Conservation (phyloP, 2,888 invertebrate genomes). For the Andrena haemorrhoa region DNA sequence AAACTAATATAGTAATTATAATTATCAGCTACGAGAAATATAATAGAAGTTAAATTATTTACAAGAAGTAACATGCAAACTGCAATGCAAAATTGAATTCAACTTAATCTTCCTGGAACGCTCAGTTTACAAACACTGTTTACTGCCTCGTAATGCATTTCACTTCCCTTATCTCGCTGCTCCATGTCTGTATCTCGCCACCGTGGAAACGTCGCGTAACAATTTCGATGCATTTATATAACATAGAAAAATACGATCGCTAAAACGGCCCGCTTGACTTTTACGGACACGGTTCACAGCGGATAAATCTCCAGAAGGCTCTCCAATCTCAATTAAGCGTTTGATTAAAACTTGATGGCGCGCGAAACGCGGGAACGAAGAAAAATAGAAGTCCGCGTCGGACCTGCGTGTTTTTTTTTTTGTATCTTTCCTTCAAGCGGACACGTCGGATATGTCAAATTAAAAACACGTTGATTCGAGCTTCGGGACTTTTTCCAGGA, state of each 20-base stretch:
- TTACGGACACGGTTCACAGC: constrained; percentile 10
- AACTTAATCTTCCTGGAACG: not conserved
- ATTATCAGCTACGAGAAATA: not conserved
- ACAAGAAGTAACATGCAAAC: not conserved
- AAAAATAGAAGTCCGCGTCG: constrained; percentile 1
- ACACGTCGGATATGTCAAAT: constrained; percentile 34
- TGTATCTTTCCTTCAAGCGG: not conserved
- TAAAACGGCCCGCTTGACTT: constrained; percentile 8
- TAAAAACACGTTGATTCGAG: constrained; percentile 14
- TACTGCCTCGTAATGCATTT: constrained; percentile 9
- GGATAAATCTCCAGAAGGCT: not conserved
- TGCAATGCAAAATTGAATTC: not conserved
- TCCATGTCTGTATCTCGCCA: constrained; percentile 6
- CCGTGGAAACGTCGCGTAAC: constrained; percentile 29
- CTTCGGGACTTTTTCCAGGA: constrained; percentile 26
- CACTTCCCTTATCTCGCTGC: constrained; percentile 33
- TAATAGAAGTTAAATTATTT: not conserved
- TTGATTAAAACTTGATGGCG: constrained; percentile 22
- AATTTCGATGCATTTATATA: not conserved
- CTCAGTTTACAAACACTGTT: not conserved
- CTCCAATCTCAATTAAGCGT: not conserved
- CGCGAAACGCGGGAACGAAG: constrained; percentile 17
- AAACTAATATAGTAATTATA: not conserved
- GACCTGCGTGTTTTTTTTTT: not conserved
- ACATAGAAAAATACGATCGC: not conserved